These are phyloP conservation scores for Amiota minor DNA, from an alignment of 2,888 invertebrate genomes.

Conservation along the genomic window DNA sequence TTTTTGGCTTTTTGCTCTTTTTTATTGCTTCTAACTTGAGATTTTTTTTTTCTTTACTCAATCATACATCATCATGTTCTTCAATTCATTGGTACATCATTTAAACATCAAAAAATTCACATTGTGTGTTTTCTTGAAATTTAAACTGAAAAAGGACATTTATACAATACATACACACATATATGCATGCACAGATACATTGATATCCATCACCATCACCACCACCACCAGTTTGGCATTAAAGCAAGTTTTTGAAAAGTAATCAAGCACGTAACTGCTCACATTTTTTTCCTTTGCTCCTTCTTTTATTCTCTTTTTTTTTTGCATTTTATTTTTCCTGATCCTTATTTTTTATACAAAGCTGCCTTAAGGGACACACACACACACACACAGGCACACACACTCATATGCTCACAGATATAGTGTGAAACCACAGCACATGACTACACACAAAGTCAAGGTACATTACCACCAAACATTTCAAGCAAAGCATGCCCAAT, in stretches of 20 bases:
- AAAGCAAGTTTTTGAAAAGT: slow-evolving; percentile 52
- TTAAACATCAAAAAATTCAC: too few species aligned
- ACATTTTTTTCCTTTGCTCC: slow-evolving; percentile 61
- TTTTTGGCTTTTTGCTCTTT: too few species aligned
- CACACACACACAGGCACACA: background rate
- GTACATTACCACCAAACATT: background rate
- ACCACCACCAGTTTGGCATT: slow-evolving; percentile 2
- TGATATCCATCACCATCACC: too few species aligned
- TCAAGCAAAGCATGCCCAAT: slow-evolving; percentile 12
- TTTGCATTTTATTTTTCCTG: background rate
- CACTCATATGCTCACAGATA: background rate
- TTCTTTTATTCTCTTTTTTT: background rate
- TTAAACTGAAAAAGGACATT: too few species aligned
- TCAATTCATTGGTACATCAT: too few species aligned
- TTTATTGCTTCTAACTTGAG: too few species aligned
- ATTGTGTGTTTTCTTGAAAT: too few species aligned
- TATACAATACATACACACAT: too few species aligned
- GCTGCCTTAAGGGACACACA: slow-evolving; percentile 7
- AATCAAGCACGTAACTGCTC: slow-evolving; percentile 66
- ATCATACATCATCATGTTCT: too few species aligned
- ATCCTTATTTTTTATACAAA: background rate
- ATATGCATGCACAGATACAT: too few species aligned
- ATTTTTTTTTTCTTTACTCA: too few species aligned
- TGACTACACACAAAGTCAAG: slow-evolving; percentile 9
- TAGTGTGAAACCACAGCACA: slow-evolving; percentile 17